These are phyloP conservation scores for Furnarius figulus DNA, from an alignment of 2,113 vertebrate genomes.

Conservation along the genomic window DNA sequence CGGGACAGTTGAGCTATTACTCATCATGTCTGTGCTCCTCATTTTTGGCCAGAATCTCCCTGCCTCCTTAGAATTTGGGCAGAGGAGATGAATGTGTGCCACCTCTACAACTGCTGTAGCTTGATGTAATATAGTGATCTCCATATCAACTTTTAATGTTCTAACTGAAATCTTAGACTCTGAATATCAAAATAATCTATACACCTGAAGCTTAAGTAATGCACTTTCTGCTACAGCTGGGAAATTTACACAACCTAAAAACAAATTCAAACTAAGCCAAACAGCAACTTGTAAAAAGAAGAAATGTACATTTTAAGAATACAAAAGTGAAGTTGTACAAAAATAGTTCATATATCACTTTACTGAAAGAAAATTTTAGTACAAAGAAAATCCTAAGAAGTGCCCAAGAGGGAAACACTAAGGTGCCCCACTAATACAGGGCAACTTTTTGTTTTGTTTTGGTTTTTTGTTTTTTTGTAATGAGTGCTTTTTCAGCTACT, in stretches of 20 bases:
- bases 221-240: background rate
- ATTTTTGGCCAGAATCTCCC: background rate
- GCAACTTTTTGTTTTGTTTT: background rate
- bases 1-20: background rate
- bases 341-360: background rate
- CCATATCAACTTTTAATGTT: background rate
- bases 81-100: background rate
- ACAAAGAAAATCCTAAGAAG: background rate
- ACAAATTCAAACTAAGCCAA: background rate
- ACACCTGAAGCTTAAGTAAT: background rate
- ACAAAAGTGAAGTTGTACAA: background rate
- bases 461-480: background rate
- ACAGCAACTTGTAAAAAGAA: background rate
- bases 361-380: background rate
- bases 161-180: background rate
- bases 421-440: background rate
- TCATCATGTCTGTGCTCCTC: accelerated
- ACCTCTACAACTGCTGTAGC: background rate
- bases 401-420: background rate
- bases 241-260: background rate
- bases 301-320: background rate
- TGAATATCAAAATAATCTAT: background rate
- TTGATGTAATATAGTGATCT: background rate
- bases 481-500: background rate
- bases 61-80: background rate